Conservation (phyloP, 2,113 vertebrate genomes). For the Macroglossus sobrinus region DNA sequence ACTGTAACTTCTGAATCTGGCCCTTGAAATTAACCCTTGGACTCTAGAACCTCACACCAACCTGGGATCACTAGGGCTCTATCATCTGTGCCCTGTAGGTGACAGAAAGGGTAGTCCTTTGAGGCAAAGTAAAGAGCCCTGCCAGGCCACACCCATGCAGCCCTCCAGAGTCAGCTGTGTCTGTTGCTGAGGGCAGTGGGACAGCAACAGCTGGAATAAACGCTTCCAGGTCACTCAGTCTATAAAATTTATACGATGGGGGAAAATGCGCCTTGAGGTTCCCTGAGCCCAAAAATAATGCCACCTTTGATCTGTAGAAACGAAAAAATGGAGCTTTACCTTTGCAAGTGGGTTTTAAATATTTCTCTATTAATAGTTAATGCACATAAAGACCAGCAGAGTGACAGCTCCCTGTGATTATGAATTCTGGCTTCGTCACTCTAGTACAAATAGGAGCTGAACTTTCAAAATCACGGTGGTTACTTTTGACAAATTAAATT, state of each 20-base stretch:
- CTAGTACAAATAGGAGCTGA: slow-evolving; percentile 75
- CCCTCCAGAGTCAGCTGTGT: not conserved
- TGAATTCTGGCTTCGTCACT: slow-evolving; percentile 62
- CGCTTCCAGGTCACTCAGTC: slow-evolving; percentile 27
- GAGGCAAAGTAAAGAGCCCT: not conserved
- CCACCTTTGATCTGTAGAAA: slow-evolving; percentile 69
- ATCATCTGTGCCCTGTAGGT: not conserved
- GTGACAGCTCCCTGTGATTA: slow-evolving; percentile 69
- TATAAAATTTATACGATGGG: slow-evolving; percentile 22
- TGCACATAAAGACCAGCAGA: slow-evolving; percentile 70
- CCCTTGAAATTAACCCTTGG: not conserved
- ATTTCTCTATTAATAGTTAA: slow-evolving; percentile 79
- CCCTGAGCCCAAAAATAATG: slow-evolving; percentile 58
- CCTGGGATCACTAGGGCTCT: not conserved
- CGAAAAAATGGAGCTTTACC: slow-evolving; percentile 53
- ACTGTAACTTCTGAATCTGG: not conserved
- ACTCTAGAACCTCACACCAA: not conserved
- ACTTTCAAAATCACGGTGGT: slow-evolving; percentile 77
- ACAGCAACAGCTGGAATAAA: not conserved
- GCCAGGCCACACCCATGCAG: not conserved
- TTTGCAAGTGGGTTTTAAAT: slow-evolving; percentile 67
- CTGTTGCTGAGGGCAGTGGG: too few relatives aligned
- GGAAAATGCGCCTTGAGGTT: slow-evolving; percentile 11
- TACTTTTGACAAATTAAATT: slow-evolving; percentile 72
- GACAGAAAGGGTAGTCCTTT: not conserved